phyloP scores from a whole-genome alignment of 2,797 vertebrate genomes.

The Todus mexicanus region DNA sequence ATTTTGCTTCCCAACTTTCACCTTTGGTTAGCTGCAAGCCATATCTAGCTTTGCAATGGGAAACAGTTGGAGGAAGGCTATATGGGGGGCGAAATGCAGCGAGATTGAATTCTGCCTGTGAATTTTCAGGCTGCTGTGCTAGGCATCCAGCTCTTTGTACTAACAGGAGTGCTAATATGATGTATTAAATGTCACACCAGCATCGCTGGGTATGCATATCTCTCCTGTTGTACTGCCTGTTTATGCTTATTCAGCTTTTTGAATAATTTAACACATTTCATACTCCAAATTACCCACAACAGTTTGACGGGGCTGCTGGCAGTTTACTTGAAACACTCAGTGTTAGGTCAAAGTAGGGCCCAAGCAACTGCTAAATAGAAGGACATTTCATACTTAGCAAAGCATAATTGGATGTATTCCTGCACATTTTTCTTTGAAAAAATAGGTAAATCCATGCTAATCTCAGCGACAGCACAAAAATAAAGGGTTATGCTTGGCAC shows the following conservation, averaged over 20 bases:
- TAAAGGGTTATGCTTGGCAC: neutral
- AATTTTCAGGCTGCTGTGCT: constrained; percentile 28
- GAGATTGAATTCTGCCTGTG: neutral
- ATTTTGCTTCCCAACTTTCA: constrained; percentile 5
- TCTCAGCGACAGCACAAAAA: neutral
- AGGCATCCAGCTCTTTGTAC: constrained; percentile 54
- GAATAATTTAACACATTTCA: constrained; percentile 90
- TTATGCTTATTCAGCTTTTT: constrained; percentile 97
- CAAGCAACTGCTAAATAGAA: constrained; percentile 79
- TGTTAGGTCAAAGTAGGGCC: constrained; percentile 80
- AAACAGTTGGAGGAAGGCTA: neutral
- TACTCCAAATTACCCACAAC: constrained; percentile 89
- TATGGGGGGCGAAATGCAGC: neutral
- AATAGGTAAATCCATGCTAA: constrained; percentile 13
- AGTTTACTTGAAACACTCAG: constrained; percentile 80
- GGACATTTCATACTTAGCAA: constrained; percentile 74
- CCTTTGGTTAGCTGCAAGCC: neutral
- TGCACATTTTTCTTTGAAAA: constrained; percentile 26
- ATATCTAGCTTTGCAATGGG: neutral
- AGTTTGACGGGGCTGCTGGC: constrained; percentile 84
- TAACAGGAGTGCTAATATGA: constrained; percentile 82
- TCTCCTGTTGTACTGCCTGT: constrained; percentile 81
- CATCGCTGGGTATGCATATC: constrained; percentile 83
- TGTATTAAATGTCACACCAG: constrained; percentile 88
- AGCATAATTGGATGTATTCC: constrained; percentile 72